These are phyloP conservation scores for Scaptomyza parva DNA, from an alignment of 2,888 invertebrate species.

Conservation along the genomic window DNA sequence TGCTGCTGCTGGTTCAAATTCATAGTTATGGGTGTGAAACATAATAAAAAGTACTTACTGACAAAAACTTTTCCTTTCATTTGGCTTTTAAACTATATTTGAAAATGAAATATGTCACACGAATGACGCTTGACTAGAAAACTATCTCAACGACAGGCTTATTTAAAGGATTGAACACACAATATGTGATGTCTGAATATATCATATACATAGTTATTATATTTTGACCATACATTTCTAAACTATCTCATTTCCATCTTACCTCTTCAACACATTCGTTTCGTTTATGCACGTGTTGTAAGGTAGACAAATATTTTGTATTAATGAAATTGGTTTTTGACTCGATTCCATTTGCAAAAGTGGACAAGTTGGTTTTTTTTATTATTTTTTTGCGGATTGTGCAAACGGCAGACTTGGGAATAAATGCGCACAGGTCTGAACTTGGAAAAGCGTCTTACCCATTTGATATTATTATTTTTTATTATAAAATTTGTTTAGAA, in stretches of 20 bases:
- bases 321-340: conserved; percentile 77
- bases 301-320: conserved; percentile 72
- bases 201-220: neutral
- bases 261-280: neutral
- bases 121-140: conserved; percentile 5
- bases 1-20: conserved; percentile 45
- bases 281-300: conserved; percentile 1
- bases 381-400: conserved; percentile 12
- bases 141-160: neutral
- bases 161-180: neutral
- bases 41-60: conserved; percentile 13
- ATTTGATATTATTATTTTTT: conserved; percentile 60
- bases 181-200: neutral
- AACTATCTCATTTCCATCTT: neutral
- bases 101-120: conserved; percentile 44
- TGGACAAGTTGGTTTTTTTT: conserved; percentile 62
- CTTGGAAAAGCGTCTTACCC: conserved; percentile 16
- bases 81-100: too few relatives aligned
- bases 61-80: neutral
- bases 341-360: conserved; percentile 72
- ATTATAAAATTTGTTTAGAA: conserved; percentile 72
- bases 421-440: conserved; percentile 32
- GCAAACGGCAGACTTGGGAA: conserved; percentile 78
- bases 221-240: neutral
- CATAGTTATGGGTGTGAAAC: conserved; percentile 12